Evolutionary conservation across 1,140 invertebrate genomes (phyloP).

Genomic region (Heliconius congener): DNA sequence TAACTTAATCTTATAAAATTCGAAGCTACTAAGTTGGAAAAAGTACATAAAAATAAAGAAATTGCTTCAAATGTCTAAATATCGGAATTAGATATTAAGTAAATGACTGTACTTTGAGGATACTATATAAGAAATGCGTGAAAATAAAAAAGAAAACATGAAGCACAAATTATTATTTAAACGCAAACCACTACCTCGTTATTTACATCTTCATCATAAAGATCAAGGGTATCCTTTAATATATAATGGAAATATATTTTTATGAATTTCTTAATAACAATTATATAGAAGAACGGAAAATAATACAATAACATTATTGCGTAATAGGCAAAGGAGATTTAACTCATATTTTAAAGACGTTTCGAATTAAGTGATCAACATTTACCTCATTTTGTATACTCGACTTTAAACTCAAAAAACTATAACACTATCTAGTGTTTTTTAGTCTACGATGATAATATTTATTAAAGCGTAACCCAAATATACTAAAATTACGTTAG

Average conservation of each 20-base stretch:
- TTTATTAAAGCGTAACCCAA: too few species aligned
- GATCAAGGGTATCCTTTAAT: not conserved
- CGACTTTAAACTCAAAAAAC: too few species aligned
- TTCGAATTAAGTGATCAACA: too few species aligned
- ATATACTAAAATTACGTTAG: too few species aligned
- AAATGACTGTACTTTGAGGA: not conserved
- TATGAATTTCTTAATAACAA: not conserved
- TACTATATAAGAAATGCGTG: not conserved
- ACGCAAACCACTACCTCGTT: not conserved
- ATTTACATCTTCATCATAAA: slow-evolving; percentile 1
- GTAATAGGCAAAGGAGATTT: not conserved
- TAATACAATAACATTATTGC: not conserved
- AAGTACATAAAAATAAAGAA: too few species aligned
- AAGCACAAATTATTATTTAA: not conserved
- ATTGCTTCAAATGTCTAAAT: not conserved
- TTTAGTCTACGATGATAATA: too few species aligned
- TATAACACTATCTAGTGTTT: too few species aligned
- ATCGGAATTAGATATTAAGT: not conserved
- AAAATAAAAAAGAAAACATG: not conserved
- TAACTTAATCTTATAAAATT: too few species aligned
- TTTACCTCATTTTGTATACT: too few species aligned
- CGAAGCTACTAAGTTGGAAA: too few species aligned
- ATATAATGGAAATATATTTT: not conserved
- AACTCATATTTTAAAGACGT: too few species aligned
- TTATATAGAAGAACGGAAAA: too few species aligned